Evolutionary conservation across 2,888 invertebrate species (phyloP).

Genomic region (Phengaris alcon): DNA sequence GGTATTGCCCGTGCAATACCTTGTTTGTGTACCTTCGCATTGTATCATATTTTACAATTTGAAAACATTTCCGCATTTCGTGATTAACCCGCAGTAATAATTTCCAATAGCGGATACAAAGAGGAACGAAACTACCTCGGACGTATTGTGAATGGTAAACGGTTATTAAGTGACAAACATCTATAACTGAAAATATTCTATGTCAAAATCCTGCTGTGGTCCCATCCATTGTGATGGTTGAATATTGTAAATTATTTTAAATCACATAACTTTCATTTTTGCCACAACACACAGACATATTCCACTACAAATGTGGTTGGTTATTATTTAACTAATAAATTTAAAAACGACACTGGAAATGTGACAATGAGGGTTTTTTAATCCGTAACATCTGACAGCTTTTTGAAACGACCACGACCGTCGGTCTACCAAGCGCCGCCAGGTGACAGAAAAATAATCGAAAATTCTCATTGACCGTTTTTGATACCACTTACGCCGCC

Average conservation of each 20-base stretch:
- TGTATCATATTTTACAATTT: not conserved
- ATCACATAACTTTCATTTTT: not conserved
- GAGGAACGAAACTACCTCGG: not conserved
- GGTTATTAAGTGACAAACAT: not conserved
- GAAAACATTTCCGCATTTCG: not conserved
- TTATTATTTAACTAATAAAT: too few species aligned
- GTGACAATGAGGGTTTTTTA: too few species aligned
- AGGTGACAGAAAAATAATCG: too few species aligned
- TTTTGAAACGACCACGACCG: too few species aligned
- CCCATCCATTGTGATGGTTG: not conserved
- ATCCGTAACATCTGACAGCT: too few species aligned
- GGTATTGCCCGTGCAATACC: not conserved
- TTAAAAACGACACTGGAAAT: not conserved
- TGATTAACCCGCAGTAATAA: not conserved
- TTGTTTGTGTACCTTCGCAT: not conserved
- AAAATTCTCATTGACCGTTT: too few species aligned
- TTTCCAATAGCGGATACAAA: conserved; percentile 1
- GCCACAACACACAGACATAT: not conserved
- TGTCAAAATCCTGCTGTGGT: not conserved
- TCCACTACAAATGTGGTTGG: not conserved
- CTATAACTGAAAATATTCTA: not conserved
- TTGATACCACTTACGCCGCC: too few species aligned
- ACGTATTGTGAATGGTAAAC: not conserved
- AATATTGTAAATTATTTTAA: not conserved
- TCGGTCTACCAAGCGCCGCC: too few species aligned